Percentiles rank a stretch among this genome's conserved stretches.
These are phyloP conservation scores for Nothoprocta perdicaria DNA, from an alignment of 2,113 vertebrate genomes.

Conservation along the genomic window DNA sequence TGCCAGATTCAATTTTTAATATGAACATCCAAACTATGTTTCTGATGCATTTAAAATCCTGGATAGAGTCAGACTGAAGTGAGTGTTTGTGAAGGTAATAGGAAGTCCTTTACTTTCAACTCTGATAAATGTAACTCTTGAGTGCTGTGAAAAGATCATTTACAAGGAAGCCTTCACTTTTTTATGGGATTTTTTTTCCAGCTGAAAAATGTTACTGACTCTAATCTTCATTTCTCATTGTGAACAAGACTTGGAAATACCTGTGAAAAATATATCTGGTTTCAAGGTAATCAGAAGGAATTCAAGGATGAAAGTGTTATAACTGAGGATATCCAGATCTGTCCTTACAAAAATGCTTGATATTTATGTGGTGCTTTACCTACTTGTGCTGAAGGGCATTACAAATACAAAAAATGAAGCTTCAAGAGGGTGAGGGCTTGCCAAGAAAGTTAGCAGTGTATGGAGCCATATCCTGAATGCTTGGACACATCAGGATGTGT, in stretches of 20 bases:
- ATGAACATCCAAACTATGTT: neutral
- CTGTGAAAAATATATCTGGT: constrained; percentile 34
- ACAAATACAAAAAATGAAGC: neutral
- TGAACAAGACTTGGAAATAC: constrained; percentile 44
- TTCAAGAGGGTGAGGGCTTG: neutral
- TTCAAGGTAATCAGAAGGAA: constrained; percentile 20
- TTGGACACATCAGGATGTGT: neutral
- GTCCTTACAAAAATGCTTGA: neutral
- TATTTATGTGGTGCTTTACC: neutral
- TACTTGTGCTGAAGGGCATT: neutral
- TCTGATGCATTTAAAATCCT: neutral
- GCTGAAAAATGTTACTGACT: constrained; percentile 63
- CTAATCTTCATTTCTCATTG: neutral
- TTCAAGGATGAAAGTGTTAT: constrained; percentile 16
- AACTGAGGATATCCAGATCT: constrained; percentile 46
- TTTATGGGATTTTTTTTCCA: constrained; percentile 62
- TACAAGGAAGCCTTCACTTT: constrained; percentile 53
- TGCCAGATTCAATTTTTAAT: constrained; percentile 16
- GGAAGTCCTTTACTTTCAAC: constrained; percentile 42
- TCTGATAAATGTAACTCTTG: constrained; percentile 58
- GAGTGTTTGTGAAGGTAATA: constrained; percentile 56
- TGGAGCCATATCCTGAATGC: neutral
- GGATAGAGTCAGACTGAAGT: constrained; percentile 13
- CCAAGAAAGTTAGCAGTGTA: constrained; percentile 43
- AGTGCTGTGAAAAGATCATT: constrained; percentile 69